Conservation (phyloP, 1,140 invertebrate species). For the Alviniconcha marisindica region DNA sequence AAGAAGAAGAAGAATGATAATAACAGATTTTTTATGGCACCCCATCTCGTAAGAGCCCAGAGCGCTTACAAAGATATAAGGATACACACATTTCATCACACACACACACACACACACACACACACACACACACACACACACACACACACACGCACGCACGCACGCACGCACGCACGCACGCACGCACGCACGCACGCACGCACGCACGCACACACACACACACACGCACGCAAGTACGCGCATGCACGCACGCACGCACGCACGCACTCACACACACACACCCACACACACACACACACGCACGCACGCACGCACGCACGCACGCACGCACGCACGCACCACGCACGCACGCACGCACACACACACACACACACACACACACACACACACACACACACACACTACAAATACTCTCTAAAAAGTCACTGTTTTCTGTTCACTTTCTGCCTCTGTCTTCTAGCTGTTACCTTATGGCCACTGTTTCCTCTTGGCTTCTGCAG, state of each 20-base stretch:
- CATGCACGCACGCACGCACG: too few species aligned
- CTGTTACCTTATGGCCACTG: neutral
- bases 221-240: neutral
- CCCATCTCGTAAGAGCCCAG: neutral
- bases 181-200: neutral
- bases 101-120: neutral
- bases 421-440: neutral
- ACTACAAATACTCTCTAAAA: too few species aligned
- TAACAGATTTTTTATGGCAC: neutral
- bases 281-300: too few species aligned
- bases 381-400: too few species aligned
- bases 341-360: too few species aligned
- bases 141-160: neutral
- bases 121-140: neutral
- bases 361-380: too few species aligned
- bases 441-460: neutral
- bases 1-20: neutral
- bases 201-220: neutral
- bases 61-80: neutral
- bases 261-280: too few species aligned
- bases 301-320: too few species aligned
- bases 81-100: neutral
- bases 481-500: too few species aligned
- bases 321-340: neutral
- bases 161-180: constrained; percentile 9